These are phyloP conservation scores for Enteromius fasciolatus DNA, from an alignment of 2,797 vertebrate genomes.

Conservation along the genomic window DNA sequence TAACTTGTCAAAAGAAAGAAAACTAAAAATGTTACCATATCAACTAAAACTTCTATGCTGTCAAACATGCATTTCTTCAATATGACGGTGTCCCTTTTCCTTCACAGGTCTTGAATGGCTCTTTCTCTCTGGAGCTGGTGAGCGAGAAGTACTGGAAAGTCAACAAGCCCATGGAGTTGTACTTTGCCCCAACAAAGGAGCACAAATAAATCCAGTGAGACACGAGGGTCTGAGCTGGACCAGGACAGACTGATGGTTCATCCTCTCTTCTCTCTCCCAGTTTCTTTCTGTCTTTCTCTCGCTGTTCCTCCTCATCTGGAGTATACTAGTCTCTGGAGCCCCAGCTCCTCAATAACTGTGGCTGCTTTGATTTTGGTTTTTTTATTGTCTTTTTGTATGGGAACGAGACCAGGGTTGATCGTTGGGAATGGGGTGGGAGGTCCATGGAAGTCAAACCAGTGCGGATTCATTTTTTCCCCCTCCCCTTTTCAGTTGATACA, in stretches of 20 bases:
- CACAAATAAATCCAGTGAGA: slow-evolving; percentile 84
- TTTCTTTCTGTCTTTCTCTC: slow-evolving; percentile 41
- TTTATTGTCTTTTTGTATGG: slow-evolving; percentile 56
- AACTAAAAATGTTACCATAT: neutral
- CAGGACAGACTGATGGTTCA: slow-evolving; percentile 56
- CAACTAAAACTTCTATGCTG: slow-evolving; percentile 4
- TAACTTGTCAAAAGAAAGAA: neutral
- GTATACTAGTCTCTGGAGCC: slow-evolving; percentile 44
- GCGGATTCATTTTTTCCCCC: slow-evolving; percentile 38
- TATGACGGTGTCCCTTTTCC: slow-evolving; percentile 31
- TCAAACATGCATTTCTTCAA: neutral
- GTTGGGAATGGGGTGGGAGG: slow-evolving; percentile 32
- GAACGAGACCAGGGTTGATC: slow-evolving; percentile 36
- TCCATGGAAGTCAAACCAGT: slow-evolving; percentile 42
- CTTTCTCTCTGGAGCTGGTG: slow-evolving; percentile 96
- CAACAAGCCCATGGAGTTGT: slow-evolving; percentile 99
- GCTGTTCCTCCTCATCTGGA: slow-evolving; percentile 41
- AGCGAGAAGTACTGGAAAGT: slow-evolving; percentile 99
- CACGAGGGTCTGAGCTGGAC: slow-evolving; percentile 48
- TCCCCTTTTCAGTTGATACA: slow-evolving; percentile 37
- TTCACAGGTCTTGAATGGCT: slow-evolving; percentile 93
- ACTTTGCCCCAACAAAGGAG: slow-evolving; percentile 97
- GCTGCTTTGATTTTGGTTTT: slow-evolving; percentile 51
- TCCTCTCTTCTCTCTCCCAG: slow-evolving; percentile 20
- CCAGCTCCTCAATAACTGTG: slow-evolving; percentile 55